Percentiles rank a stretch among this genome's conserved stretches.
Conservation (phyloP, 2,888 invertebrate species). For the Belgica antarctica region DNA sequence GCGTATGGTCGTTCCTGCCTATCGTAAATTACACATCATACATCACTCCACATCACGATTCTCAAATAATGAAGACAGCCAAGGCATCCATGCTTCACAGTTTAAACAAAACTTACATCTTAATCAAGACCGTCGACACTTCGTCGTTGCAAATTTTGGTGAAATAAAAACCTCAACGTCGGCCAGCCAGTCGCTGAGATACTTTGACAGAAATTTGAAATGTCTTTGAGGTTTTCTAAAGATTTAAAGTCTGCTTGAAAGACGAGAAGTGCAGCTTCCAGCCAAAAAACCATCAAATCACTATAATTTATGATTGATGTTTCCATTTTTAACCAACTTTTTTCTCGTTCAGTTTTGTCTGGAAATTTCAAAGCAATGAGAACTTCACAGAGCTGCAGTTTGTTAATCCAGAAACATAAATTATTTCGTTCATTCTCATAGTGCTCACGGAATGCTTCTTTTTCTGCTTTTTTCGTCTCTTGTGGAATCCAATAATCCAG, state of each 20-base stretch:
- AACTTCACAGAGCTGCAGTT: constrained; percentile 13
- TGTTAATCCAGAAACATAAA: constrained; percentile 11
- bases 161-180: no score
- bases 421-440: neutral
- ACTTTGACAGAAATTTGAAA: neutral
- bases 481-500: constrained; percentile 26
- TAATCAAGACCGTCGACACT: constrained; percentile 3
- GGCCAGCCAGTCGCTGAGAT: neutral
- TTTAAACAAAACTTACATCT: neutral
- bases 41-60: neutral
- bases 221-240: neutral
- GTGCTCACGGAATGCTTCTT: constrained; percentile 11
- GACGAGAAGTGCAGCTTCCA: neutral
- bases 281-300: neutral
- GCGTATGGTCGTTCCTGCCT: neutral
- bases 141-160: no score
- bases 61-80: neutral
- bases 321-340: neutral
- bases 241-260: no score
- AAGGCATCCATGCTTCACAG: neutral
- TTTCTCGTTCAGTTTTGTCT: constrained; percentile 23
- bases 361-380: constrained; percentile 8
- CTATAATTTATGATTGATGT: constrained; percentile 6
- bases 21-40: neutral
- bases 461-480: neutral